Percentiles rank a stretch among this genome's conserved stretches.
Conservation (phyloP, 2,797 vertebrate genomes). For the Poliocrania exsul region DNA sequence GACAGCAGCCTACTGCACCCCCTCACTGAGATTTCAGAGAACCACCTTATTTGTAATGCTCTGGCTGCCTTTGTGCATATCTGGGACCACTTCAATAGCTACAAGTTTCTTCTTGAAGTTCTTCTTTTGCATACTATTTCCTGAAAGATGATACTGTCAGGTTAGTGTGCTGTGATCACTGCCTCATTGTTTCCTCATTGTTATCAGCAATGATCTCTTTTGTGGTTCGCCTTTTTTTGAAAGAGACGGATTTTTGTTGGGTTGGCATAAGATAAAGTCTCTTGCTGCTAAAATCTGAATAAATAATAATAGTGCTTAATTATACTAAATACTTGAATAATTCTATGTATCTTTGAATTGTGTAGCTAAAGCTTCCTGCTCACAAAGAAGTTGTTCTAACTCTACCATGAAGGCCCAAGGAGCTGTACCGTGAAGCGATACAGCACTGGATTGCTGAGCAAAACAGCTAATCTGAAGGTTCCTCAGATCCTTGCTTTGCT, state of each 20-base stretch:
- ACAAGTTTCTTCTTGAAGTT: not conserved
- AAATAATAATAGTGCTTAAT: not conserved
- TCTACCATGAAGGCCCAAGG: not conserved
- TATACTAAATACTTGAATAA: not conserved
- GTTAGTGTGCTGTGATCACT: not conserved
- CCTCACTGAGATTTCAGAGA: not conserved
- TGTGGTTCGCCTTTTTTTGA: not conserved
- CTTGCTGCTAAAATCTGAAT: not conserved
- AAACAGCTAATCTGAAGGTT: not conserved
- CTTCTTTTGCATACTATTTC: not conserved
- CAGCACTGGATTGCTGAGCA: not conserved
- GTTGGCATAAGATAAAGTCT: not conserved
- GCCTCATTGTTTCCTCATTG: not conserved
- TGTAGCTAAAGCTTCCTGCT: not conserved
- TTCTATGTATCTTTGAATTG: not conserved
- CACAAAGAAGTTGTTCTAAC: not conserved
- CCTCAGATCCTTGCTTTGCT: not conserved
- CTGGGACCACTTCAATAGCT: not conserved
- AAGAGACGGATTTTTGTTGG: not conserved
- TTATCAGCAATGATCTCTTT: not conserved
- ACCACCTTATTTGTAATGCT: not conserved
- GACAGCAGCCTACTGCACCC: not conserved
- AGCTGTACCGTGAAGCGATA: not conserved
- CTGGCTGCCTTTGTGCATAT: not conserved
- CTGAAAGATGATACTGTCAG: not conserved